Percentiles rank a stretch among this genome's conserved stretches.
phyloP scores from a whole-genome alignment of 2,888 invertebrate genomes.

The Spatulosminthurus flaviceps region DNA sequence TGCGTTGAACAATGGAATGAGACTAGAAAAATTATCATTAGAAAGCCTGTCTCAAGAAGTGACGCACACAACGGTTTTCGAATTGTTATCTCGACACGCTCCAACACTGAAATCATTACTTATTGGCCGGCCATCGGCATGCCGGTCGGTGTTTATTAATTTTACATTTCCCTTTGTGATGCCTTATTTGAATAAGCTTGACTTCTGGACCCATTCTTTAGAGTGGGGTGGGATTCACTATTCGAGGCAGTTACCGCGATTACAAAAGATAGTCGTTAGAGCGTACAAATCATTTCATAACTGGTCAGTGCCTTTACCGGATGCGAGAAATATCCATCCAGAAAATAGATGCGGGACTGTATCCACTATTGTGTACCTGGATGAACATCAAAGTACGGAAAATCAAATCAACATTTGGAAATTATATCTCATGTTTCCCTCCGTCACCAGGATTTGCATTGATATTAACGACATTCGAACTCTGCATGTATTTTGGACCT shows the following conservation, averaged over 20 bases:
- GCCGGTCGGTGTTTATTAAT: slow-evolving; percentile 42
- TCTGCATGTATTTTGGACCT: slow-evolving; percentile 35
- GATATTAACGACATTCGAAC: slow-evolving; percentile 18
- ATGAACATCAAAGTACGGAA: slow-evolving; percentile 30
- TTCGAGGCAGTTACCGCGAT: slow-evolving; percentile 32
- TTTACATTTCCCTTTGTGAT: slow-evolving; percentile 43
- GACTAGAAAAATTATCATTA: slow-evolving; percentile 29
- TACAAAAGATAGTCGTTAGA: slow-evolving; percentile 28
- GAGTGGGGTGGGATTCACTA: slow-evolving; percentile 39
- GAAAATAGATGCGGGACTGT: slow-evolving; percentile 32
- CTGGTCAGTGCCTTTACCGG: slow-evolving; percentile 34
- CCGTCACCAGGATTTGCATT: slow-evolving; percentile 22
- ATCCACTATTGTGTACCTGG: slow-evolving; percentile 22
- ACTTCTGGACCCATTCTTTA: slow-evolving; percentile 44
- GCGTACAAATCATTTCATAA: slow-evolving; percentile 37
- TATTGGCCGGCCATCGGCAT: slow-evolving; percentile 40
- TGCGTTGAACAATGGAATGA: slow-evolving; percentile 29
- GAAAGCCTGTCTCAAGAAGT: slow-evolving; percentile 39
- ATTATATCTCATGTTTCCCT: slow-evolving; percentile 32
- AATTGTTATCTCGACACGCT: slow-evolving; percentile 20
- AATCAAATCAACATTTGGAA: slow-evolving; percentile 38
- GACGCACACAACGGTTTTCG: slow-evolving; percentile 27
- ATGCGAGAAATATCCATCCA: slow-evolving; percentile 24
- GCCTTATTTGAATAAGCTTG: slow-evolving; percentile 35
- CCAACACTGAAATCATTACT: slow-evolving; percentile 25